These are phyloP conservation scores for Helobdella robusta DNA, from an alignment of 2,888 invertebrate species.

Conservation along the genomic window DNA sequence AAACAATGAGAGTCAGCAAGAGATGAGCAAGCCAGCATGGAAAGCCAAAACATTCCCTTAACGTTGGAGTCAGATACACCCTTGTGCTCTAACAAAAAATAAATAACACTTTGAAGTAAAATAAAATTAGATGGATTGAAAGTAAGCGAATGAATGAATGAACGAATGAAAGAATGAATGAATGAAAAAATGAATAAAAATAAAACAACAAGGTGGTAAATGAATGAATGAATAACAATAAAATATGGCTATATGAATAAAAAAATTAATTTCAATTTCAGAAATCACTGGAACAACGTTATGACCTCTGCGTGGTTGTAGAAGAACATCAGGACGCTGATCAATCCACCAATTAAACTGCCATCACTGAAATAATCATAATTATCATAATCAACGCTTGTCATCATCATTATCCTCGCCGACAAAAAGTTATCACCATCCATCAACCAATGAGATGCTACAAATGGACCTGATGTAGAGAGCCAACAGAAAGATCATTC, in stretches of 20 bases:
- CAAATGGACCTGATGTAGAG: slow-evolving; percentile 57
- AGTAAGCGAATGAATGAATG: too few species aligned
- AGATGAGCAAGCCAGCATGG: slow-evolving; percentile 54
- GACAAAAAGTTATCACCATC: background rate
- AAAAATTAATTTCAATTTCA: background rate
- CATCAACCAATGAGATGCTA: too few species aligned
- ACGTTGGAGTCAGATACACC: slow-evolving; percentile 75
- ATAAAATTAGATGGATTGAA: too few species aligned
- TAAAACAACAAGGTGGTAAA: too few species aligned
- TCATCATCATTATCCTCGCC: background rate
- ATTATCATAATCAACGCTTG: background rate
- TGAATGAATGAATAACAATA: too few species aligned
- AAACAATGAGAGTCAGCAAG: background rate
- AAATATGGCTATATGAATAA: too few species aligned
- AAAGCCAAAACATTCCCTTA: slow-evolving; percentile 75
- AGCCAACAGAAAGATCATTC: slow-evolving; percentile 55
- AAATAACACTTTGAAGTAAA: background rate
- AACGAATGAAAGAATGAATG: too few species aligned
- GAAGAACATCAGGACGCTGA: slow-evolving; percentile 64
- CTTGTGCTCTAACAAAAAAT: slow-evolving; percentile 54
- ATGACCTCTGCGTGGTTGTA: slow-evolving; percentile 70
- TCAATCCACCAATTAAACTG: slow-evolving; percentile 63
- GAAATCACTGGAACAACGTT: background rate
- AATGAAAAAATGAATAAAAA: too few species aligned
- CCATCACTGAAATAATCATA: slow-evolving; percentile 53